phyloP scores from a whole-genome alignment of 2,113 vertebrate genomes.

The Pedionomus torquatus region DNA sequence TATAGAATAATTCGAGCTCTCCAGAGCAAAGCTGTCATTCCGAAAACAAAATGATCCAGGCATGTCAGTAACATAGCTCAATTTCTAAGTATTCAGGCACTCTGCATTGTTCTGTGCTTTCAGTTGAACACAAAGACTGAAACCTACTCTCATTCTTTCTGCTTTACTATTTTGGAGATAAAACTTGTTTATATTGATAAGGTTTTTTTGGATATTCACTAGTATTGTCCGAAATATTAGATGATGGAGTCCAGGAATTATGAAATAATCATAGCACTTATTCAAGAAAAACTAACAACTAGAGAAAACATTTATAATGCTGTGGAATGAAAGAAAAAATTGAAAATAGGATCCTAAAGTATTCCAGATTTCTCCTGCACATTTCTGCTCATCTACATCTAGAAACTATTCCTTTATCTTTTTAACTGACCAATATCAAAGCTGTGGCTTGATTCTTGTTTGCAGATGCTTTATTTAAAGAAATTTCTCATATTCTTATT shows the following conservation, averaged over 20 bases:
- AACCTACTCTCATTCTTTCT: not conserved
- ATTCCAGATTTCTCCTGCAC: not conserved
- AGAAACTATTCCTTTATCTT: not conserved
- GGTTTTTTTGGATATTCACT: not conserved
- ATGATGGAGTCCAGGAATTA: not conserved
- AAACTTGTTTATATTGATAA: not conserved
- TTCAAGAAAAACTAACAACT: not conserved
- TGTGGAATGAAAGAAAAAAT: not conserved
- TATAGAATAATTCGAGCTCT: not conserved
- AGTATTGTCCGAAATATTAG: not conserved
- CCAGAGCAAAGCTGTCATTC: not conserved
- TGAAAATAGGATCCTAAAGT: not conserved
- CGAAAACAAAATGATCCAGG: not conserved
- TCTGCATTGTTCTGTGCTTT: not conserved
- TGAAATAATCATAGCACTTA: not conserved
- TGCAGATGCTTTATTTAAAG: not conserved
- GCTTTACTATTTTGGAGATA: not conserved
- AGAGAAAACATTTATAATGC: not conserved
- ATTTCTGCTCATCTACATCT: not conserved
- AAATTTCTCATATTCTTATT: not conserved
- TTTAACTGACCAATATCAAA: not conserved
- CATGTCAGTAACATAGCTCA: not conserved
- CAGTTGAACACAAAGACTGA: not conserved
- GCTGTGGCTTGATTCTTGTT: not conserved
- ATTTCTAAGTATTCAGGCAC: not conserved